Evolutionary conservation across 2,888 invertebrate species (phyloP).

Genomic region (Lasioglossum marginatum): DNA sequence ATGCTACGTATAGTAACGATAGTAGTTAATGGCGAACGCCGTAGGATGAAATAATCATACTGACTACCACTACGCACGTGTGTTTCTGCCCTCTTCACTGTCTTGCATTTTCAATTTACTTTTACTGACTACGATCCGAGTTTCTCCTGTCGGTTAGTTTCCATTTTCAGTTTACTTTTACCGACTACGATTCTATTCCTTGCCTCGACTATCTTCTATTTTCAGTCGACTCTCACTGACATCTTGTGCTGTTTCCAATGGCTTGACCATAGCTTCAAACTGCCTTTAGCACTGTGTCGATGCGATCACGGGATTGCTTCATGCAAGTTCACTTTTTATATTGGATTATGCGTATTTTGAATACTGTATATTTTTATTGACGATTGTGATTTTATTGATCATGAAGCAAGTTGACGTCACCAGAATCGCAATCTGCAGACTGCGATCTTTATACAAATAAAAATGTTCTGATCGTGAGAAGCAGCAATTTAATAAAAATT

Average conservation of each 20-base stretch:
- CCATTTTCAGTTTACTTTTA: slow-evolving; percentile 4
- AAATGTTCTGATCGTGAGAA: no score
- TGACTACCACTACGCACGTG: background rate
- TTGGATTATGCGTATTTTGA: background rate
- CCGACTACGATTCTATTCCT: slow-evolving; percentile 2
- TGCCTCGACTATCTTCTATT: slow-evolving; percentile 2
- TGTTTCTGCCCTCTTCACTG: background rate
- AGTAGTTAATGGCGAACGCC: background rate
- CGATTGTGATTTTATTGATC: background rate
- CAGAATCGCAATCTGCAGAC: background rate
- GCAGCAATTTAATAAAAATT: no score
- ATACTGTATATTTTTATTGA: background rate
- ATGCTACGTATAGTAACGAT: background rate
- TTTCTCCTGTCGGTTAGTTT: background rate
- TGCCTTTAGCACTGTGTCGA: background rate
- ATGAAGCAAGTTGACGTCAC: background rate
- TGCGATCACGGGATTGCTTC: background rate
- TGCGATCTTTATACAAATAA: no score
- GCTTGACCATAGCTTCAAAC: background rate
- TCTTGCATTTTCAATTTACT: slow-evolving; percentile 10
- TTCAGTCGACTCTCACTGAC: background rate
- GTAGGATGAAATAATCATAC: background rate
- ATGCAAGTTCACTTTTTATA: background rate
- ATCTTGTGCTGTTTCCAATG: background rate
- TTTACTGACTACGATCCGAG: background rate